Conservation (phyloP, 2,113 vertebrate species). For the Psittacara wagleri region DNA sequence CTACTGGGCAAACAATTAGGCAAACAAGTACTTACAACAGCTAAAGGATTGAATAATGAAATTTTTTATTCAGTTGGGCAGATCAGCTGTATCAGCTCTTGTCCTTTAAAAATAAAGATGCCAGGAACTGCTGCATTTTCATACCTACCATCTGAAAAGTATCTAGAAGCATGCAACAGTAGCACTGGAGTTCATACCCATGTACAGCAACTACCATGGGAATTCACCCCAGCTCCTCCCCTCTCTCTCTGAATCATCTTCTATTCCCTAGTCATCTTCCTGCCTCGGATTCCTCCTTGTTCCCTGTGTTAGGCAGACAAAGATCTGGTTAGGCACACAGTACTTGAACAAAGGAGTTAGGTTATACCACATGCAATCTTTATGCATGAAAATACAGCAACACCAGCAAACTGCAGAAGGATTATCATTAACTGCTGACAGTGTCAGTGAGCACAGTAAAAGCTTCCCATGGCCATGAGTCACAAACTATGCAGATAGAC, state of each 20-base stretch:
- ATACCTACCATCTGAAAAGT: fast-evolving
- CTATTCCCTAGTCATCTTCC: neutral
- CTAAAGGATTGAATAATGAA: neutral
- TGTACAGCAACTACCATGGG: neutral
- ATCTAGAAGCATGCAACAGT: neutral
- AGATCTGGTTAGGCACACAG: neutral
- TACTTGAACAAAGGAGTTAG: neutral
- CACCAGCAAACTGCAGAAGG: neutral
- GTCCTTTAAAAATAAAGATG: neutral
- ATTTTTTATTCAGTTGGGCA: neutral
- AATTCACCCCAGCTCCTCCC: neutral
- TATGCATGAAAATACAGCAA: neutral
- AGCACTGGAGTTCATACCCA: neutral
- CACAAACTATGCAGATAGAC: neutral
- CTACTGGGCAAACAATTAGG: neutral
- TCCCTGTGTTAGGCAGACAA: neutral
- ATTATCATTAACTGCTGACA: neutral
- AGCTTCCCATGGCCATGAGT: neutral
- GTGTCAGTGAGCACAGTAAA: neutral
- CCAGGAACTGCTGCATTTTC: neutral
- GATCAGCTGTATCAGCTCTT: neutral
- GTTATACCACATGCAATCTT: neutral
- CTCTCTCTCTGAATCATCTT: neutral
- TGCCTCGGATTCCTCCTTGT: neutral
- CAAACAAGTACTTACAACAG: neutral